Evolutionary conservation across 2,113 vertebrate species (phyloP).

Genomic region (Scytalopus superciliaris): DNA sequence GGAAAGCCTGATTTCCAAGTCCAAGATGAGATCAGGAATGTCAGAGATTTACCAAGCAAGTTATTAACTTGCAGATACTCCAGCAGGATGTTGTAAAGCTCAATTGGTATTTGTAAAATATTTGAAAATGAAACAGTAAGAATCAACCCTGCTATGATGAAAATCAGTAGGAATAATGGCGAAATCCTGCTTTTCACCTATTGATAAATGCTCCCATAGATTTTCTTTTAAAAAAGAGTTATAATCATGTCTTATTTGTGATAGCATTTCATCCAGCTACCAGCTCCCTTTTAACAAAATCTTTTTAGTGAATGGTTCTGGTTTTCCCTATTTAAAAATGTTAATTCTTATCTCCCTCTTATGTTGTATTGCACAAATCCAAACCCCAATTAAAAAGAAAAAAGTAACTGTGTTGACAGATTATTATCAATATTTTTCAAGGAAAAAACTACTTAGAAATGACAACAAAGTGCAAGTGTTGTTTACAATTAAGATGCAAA

Average conservation of each 20-base stretch:
- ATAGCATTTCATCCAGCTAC: neutral
- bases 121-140: neutral
- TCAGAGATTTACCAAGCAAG: neutral
- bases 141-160: neutral
- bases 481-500: slow-evolving; percentile 48
- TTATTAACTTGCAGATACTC: neutral
- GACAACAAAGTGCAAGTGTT: neutral
- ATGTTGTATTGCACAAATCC: neutral
- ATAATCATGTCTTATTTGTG: neutral
- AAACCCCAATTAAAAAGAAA: slow-evolving; percentile 15
- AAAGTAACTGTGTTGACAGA: neutral
- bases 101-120: neutral
- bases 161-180: neutral
- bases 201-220: neutral
- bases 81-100: neutral
- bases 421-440: neutral
- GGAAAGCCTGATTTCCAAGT: neutral
- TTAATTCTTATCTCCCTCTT: neutral
- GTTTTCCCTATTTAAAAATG: neutral
- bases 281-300: neutral
- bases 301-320: neutral
- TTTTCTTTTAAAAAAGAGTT: neutral
- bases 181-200: neutral
- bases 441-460: neutral
- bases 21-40: neutral